Evolutionary conservation across 2,888 invertebrate species (phyloP).

Genomic region (Charanyca ferruginea): DNA sequence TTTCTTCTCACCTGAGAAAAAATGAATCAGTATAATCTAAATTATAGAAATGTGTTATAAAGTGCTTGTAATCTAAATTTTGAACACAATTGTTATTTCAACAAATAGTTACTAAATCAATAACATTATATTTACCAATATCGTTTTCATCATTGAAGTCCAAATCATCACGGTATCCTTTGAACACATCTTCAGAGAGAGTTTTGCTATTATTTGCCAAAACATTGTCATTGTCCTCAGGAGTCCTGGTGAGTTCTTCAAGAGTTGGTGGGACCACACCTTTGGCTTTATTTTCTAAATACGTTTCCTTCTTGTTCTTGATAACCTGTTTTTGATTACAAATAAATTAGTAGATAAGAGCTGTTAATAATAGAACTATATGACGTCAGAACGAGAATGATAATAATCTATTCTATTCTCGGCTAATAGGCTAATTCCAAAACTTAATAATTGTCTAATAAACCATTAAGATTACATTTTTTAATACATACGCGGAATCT

Average conservation of each 20-base stretch:
- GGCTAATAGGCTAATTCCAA: not conserved
- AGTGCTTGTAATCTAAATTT: not conserved
- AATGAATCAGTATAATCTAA: not conserved
- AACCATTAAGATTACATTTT: not conserved
- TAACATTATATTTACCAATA: constrained; percentile 87
- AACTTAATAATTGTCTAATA: not conserved
- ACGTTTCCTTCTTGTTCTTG: constrained; percentile 92
- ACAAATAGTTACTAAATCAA: not conserved
- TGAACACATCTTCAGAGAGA: constrained; percentile 90
- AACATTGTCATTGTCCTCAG: constrained; percentile 77
- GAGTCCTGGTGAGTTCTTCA: constrained; percentile 79
- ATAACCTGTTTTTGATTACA: constrained; percentile 82
- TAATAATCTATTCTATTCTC: not conserved
- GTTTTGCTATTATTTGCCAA: constrained; percentile 78
- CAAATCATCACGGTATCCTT: constrained; percentile 94
- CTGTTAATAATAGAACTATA: not conserved
- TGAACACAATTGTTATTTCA: too few relatives aligned
- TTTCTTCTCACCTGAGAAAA: constrained; percentile 93
- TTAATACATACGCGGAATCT: too few relatives aligned
- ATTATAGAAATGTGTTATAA: too few relatives aligned
- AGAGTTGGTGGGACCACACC: constrained; percentile 84
- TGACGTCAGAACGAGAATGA: not conserved
- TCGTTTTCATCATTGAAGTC: constrained; percentile 96
- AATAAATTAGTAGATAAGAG: not conserved
- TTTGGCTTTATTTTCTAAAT: constrained; percentile 87